These are phyloP conservation scores for Todus mexicanus DNA, from an alignment of 2,797 vertebrate species.

Conservation along the genomic window DNA sequence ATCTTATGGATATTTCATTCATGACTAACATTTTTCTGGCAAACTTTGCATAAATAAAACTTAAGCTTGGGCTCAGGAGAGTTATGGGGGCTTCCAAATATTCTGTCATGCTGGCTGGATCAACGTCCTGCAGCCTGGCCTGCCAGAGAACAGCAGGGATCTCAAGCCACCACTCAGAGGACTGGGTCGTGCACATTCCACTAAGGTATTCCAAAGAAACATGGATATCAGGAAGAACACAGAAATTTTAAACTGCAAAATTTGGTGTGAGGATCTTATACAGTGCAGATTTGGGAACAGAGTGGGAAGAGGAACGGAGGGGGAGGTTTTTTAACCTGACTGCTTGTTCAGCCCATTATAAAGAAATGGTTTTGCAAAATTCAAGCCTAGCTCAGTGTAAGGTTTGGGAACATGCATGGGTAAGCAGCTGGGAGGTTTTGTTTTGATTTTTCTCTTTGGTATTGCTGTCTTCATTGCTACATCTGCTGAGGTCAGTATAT, in stretches of 20 bases:
- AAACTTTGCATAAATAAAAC: neutral
- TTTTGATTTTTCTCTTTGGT: slow-evolving; percentile 27
- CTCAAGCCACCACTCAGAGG: neutral
- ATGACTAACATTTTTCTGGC: neutral
- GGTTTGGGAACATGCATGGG: slow-evolving; percentile 35
- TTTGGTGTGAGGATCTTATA: neutral
- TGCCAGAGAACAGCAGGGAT: neutral
- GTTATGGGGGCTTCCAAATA: neutral
- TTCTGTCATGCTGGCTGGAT: neutral
- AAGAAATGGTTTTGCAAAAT: slow-evolving; percentile 18
- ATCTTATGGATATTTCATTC: neutral
- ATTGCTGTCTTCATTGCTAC: neutral
- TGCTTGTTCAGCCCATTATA: slow-evolving; percentile 22
- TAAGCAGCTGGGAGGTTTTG: slow-evolving; percentile 46
- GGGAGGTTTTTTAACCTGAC: neutral
- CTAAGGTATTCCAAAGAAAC: neutral
- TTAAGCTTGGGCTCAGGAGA: neutral
- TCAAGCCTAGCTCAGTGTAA: neutral
- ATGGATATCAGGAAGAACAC: neutral
- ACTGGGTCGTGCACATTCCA: neutral
- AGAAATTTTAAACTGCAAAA: neutral
- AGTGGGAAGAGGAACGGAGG: neutral
- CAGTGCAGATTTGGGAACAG: neutral
- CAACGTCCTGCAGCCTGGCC: neutral
- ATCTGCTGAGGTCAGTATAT: slow-evolving; percentile 31